Conservation (phyloP, 2,888 invertebrate species). For the Ceratothoa steindachneri region DNA sequence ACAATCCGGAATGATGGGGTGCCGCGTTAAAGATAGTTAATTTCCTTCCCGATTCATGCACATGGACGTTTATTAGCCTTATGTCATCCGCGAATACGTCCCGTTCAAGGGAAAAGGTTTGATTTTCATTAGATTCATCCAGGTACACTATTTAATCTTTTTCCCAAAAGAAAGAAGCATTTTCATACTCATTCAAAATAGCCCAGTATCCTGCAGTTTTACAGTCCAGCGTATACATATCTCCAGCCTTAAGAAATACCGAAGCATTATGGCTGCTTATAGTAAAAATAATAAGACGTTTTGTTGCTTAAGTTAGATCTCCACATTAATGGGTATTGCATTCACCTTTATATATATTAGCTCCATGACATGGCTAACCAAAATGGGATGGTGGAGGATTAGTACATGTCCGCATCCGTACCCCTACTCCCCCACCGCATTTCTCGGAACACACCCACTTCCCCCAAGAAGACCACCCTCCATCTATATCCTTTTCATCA, state of each 20-base stretch:
- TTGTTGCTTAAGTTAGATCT: neutral
- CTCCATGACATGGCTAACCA: neutral
- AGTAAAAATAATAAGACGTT: neutral
- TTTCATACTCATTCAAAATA: neutral
- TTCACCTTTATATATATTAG: neutral
- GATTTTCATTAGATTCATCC: neutral
- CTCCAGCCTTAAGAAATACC: neutral
- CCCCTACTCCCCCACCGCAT: neutral
- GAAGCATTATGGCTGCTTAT: neutral
- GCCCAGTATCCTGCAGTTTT: neutral
- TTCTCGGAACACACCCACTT: neutral
- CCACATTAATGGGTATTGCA: constrained; percentile 1
- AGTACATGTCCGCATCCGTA: neutral
- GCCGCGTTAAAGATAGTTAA: constrained; percentile 2
- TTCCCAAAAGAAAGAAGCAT: neutral
- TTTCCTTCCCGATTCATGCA: neutral
- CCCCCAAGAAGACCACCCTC: neutral
- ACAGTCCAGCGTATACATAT: neutral
- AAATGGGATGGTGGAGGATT: constrained; percentile 4
- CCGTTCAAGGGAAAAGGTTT: neutral
- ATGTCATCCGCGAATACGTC: neutral
- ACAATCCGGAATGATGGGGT: neutral
- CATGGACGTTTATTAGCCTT: neutral
- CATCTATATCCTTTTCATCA: constrained; percentile 1
- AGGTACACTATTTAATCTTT: neutral